Percentiles rank a stretch among this genome's conserved stretches.
phyloP scores from a whole-genome alignment of 2,888 invertebrate species.

The Lithophane ornitopus region DNA sequence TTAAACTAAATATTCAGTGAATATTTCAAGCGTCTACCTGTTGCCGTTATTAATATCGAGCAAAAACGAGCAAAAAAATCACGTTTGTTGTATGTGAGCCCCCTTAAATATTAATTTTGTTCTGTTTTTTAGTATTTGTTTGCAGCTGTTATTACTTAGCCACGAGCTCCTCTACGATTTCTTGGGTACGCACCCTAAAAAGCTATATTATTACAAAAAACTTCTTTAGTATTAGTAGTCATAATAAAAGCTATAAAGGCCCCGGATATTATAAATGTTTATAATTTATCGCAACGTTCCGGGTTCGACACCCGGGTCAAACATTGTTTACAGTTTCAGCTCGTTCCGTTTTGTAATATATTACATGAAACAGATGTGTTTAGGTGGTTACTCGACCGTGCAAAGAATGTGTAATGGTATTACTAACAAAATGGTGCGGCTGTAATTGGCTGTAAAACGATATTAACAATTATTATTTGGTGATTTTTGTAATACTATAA shows the following conservation, averaged over 20 bases:
- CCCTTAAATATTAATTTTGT: no score
- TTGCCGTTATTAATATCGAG: no score
- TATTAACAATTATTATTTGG: conserved; percentile 18
- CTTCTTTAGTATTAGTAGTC: background rate
- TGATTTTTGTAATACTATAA: conserved; percentile 2
- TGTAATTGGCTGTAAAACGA: conserved; percentile 26
- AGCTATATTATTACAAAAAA: no score
- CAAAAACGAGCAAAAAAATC: no score
- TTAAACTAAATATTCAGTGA: no score
- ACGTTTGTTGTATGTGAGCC: no score
- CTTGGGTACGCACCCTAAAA: no score
- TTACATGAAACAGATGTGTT: conserved; percentile 59
- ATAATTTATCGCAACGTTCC: conserved; percentile 58
- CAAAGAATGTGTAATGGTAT: conserved; percentile 46
- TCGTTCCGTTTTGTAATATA: conserved; percentile 51
- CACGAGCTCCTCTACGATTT: no score
- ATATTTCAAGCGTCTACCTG: no score
- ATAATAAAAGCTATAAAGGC: conserved; percentile 29
- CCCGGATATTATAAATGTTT: conserved; percentile 49
- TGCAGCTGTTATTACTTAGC: no score
- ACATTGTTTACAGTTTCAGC: conserved; percentile 62
- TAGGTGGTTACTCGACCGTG: conserved; percentile 33
- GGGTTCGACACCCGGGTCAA: conserved; percentile 63
- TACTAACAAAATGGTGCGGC: conserved; percentile 13
- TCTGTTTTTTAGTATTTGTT: no score